Evolutionary conservation across 2,113 vertebrate genomes (phyloP).

Genomic region (Anguilla rostrata): DNA sequence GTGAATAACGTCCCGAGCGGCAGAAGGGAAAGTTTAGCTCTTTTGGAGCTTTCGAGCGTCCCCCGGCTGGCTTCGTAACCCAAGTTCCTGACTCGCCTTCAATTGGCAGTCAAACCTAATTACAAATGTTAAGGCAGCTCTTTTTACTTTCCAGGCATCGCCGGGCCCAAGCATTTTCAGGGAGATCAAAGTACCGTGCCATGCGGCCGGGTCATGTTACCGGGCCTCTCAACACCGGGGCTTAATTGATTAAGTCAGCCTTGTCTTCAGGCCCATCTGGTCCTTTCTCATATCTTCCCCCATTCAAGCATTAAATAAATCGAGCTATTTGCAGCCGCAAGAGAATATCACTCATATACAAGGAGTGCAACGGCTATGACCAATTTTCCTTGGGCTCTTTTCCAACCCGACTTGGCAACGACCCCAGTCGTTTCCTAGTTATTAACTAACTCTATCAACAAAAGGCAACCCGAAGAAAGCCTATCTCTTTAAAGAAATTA

Average conservation of each 20-base stretch:
- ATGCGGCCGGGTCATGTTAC: constrained; percentile 30
- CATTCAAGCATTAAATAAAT: constrained; percentile 26
- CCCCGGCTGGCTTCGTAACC: constrained; percentile 5
- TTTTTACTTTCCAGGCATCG: constrained; percentile 41
- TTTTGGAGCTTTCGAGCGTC: neutral
- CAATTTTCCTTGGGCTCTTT: constrained; percentile 26
- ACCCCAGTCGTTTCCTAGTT: constrained; percentile 39
- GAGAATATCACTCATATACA: constrained; percentile 32
- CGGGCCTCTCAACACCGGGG: constrained; percentile 26
- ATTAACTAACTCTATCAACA: constrained; percentile 51
- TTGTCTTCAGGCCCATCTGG: constrained; percentile 32
- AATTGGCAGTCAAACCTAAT: constrained; percentile 35
- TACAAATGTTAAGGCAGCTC: constrained; percentile 30
- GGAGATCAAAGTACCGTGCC: constrained; percentile 23
- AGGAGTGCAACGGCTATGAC: constrained; percentile 30
- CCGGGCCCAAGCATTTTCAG: constrained; percentile 19
- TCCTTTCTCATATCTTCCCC: constrained; percentile 4
- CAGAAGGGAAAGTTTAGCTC: neutral
- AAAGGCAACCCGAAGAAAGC: constrained; percentile 39
- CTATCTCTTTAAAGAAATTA: constrained; percentile 41
- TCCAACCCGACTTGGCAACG: constrained; percentile 35
- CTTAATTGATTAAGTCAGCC: constrained; percentile 40
- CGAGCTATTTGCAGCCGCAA: constrained; percentile 14
- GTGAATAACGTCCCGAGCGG: neutral
- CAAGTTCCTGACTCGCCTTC: constrained; percentile 18